phyloP scores from a whole-genome alignment of 2,113 vertebrate species.

The Vidua macroura region DNA sequence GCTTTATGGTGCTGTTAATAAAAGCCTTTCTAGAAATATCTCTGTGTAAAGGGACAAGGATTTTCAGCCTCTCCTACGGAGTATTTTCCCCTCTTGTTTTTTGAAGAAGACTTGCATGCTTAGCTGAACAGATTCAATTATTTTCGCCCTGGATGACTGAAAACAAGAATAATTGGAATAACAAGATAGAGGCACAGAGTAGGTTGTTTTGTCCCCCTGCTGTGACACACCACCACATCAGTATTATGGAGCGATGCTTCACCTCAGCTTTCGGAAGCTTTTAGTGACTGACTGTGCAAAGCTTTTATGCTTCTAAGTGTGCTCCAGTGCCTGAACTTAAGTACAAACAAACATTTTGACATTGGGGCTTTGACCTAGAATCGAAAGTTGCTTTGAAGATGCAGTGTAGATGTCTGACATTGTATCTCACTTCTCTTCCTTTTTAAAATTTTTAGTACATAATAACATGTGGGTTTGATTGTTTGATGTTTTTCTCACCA shows the following conservation, averaged over 20 bases:
- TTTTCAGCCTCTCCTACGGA: not conserved
- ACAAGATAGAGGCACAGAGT: not conserved
- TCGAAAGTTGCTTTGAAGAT: not conserved
- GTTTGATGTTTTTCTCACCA: not conserved
- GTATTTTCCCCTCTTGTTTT: not conserved
- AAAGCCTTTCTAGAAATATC: not conserved
- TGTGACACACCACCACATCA: not conserved
- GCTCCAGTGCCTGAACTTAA: not conserved
- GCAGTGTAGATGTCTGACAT: not conserved
- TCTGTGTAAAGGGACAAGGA: not conserved
- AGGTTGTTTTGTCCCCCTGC: not conserved
- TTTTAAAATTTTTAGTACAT: not conserved
- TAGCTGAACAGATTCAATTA: slow-evolving; percentile 35
- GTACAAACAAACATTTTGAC: not conserved
- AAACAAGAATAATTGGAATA: slow-evolving; percentile 40
- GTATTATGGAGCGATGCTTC: not conserved
- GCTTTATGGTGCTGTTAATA: not conserved
- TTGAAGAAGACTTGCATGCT: slow-evolving; percentile 2
- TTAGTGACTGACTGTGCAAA: not conserved
- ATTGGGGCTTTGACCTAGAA: not conserved
- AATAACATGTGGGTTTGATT: not conserved
- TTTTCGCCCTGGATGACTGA: slow-evolving; percentile 31
- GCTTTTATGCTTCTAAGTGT: not conserved
- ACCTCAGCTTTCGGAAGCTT: not conserved
- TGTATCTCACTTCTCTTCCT: not conserved